Conservation (phyloP, 35 echinoderm and acorn worm species). For the Strongylocentrotus purpuratus region DNA sequence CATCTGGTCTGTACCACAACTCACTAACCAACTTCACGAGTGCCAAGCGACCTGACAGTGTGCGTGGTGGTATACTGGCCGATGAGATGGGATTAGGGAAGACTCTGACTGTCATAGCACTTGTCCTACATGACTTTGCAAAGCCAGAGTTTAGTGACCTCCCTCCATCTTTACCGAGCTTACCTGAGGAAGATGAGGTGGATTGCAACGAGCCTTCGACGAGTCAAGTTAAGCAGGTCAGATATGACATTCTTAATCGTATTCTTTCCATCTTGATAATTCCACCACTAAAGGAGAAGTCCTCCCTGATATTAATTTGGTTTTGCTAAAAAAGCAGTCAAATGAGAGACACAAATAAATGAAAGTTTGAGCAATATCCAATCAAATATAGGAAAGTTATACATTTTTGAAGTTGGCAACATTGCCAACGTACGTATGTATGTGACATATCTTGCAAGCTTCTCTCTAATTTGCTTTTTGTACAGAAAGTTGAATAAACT, state of each 20-base stretch:
- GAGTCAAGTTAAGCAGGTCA: background rate
- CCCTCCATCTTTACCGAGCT: background rate
- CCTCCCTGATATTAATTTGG: no score
- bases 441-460: no score
- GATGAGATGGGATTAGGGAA: slow-evolving; percentile 95
- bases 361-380: no score
- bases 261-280: background rate
- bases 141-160: background rate
- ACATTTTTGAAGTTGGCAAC: no score
- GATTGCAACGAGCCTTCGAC: background rate
- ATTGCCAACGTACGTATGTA: no score
- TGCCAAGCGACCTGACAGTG: slow-evolving; percentile 58
- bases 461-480: no score
- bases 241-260: background rate
- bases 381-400: no score
- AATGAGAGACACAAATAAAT: no score
- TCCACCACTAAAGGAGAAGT: no score
- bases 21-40: slow-evolving; percentile 78
- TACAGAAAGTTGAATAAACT: no score
- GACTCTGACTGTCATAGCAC: slow-evolving; percentile 73
- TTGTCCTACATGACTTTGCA: slow-evolving; percentile 58
- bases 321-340: no score
- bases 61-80: slow-evolving; percentile 84
- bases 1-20: slow-evolving; percentile 62
- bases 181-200: slow-evolving; percentile 16